Conservation (phyloP, 2,113 vertebrate genomes). For the Callospermophilus lateralis region DNA sequence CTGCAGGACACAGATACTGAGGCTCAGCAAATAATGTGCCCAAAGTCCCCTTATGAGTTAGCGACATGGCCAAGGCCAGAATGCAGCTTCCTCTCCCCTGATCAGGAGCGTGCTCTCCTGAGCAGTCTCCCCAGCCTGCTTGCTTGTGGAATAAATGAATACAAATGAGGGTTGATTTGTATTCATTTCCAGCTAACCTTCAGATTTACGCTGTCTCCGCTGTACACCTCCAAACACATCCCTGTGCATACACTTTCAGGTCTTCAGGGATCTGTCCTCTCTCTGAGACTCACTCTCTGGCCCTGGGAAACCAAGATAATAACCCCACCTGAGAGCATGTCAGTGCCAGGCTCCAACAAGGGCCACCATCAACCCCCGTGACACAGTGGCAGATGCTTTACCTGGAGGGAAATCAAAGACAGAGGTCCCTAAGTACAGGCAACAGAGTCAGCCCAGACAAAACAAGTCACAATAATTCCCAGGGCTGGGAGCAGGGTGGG, state of each 20-base stretch:
- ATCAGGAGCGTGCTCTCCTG: not conserved
- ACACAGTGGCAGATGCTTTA: not conserved
- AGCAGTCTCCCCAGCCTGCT: not conserved
- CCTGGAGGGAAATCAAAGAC: conserved; percentile 13
- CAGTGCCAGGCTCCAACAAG: not conserved
- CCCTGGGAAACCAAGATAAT: not conserved
- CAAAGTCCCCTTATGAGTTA: not conserved
- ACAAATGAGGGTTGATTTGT: conserved; percentile 67
- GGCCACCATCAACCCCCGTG: accelerated
- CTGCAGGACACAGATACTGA: not conserved
- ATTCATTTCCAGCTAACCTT: not conserved
- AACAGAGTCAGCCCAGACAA: not conserved
- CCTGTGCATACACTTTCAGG: accelerated
- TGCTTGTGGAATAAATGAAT: conserved; percentile 52
- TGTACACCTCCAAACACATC: not conserved
- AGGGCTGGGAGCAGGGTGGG: not conserved
- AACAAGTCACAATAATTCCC: not conserved
- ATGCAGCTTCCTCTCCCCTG: not conserved
- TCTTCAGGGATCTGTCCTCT: not conserved
- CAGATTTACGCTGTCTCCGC: not conserved
- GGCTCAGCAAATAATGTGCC: not conserved
- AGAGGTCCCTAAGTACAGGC: not conserved
- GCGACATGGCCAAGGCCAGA: not conserved
- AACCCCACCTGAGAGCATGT: not conserved
- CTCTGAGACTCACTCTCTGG: not conserved